Percentiles rank a stretch among this genome's conserved stretches.
These are phyloP conservation scores for Anguilla pacifica DNA, from an alignment of 2,797 vertebrate genomes.

Conservation along the genomic window DNA sequence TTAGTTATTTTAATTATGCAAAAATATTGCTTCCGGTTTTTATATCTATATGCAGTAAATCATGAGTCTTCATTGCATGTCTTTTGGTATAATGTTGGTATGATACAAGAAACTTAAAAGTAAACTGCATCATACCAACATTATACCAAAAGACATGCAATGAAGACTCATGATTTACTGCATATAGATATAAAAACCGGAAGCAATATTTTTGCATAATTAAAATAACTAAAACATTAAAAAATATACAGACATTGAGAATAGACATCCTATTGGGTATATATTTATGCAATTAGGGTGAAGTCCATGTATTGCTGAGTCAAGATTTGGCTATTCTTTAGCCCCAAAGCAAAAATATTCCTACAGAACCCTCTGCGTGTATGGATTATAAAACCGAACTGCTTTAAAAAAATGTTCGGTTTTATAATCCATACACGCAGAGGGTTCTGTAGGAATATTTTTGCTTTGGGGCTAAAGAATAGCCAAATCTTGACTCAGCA, in stretches of 20 bases:
- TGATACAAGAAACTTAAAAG: too few relatives aligned
- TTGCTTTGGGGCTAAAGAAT: background rate
- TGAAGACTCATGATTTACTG: background rate
- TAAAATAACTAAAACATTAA: background rate
- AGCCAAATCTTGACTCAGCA: background rate
- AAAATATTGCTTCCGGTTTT: background rate
- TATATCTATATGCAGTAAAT: background rate
- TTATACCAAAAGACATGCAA: background rate
- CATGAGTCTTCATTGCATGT: background rate
- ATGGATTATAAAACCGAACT: too few relatives aligned
- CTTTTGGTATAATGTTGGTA: too few relatives aligned
- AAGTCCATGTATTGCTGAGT: too few relatives aligned
- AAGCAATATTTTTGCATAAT: background rate
- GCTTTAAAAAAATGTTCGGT: too few relatives aligned
- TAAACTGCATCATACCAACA: too few relatives aligned
- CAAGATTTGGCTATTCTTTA: too few relatives aligned
- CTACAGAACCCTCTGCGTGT: too few relatives aligned
- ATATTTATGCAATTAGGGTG: too few relatives aligned
- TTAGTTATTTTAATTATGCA: background rate
- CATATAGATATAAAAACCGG: background rate
- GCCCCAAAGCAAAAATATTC: too few relatives aligned
- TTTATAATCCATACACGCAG: background rate
- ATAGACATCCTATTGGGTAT: background rate
- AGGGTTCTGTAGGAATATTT: background rate
- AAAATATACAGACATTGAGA: background rate